phyloP scores from a whole-genome alignment of 2,113 vertebrate species.

The Oxyura jamaicensis region DNA sequence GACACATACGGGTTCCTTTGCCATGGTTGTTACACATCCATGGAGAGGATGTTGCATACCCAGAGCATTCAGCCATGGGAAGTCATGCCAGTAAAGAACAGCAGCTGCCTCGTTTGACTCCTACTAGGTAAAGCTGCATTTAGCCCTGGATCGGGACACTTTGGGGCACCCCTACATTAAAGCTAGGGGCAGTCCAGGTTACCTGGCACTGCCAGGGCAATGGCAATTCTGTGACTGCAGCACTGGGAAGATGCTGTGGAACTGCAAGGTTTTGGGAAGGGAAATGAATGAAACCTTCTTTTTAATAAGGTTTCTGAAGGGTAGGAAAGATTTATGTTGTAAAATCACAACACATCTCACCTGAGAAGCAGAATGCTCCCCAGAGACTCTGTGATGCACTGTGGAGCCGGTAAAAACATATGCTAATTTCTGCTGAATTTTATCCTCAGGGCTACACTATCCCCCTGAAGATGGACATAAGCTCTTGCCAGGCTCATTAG shows the following conservation, averaged over 20 bases:
- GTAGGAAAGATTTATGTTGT: background rate
- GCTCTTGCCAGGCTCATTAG: background rate
- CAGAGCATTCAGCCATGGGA: background rate
- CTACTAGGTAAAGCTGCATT: background rate
- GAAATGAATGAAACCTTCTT: background rate
- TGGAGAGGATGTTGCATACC: background rate
- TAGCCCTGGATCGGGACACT: background rate
- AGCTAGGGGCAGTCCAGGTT: background rate
- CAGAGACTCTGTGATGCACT: background rate
- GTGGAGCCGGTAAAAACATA: background rate
- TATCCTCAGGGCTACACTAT: background rate
- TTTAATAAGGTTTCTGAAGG: background rate
- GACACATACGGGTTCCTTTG: background rate
- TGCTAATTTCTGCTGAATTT: background rate
- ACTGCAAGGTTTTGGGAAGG: background rate
- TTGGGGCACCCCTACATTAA: background rate
- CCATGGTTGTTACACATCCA: accelerated
- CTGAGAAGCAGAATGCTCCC: background rate
- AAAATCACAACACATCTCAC: background rate
- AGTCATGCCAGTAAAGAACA: background rate
- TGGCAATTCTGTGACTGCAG: background rate
- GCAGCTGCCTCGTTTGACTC: background rate
- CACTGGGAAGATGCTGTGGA: background rate
- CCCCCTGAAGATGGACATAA: background rate
- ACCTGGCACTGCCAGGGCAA: background rate